phyloP scores from a whole-genome alignment of 2,797 vertebrate species.

The Simalia tracyae region DNA sequence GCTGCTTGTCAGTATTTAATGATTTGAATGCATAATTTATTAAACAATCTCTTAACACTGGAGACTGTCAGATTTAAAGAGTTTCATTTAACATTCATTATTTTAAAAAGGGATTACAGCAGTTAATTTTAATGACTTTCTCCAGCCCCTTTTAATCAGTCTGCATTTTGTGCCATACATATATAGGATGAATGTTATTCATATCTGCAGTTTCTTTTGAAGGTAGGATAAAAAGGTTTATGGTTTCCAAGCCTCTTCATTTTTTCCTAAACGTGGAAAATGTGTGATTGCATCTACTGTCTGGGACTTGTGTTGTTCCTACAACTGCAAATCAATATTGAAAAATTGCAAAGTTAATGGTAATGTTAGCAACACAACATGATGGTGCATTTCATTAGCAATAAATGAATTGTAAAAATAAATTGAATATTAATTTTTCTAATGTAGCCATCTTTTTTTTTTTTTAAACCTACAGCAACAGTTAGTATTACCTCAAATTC shows the following conservation, averaged over 20 bases:
- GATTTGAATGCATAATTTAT: conserved; percentile 56
- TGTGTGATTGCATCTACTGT: neutral
- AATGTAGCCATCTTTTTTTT: neutral
- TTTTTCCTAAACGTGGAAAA: neutral
- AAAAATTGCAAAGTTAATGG: neutral
- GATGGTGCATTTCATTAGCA: neutral
- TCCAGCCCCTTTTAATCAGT: conserved; percentile 11
- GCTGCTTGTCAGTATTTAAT: conserved; percentile 32
- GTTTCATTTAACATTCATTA: conserved; percentile 20
- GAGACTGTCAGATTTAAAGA: conserved; percentile 41
- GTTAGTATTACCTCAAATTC: neutral
- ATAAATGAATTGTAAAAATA: neutral
- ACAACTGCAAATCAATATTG: neutral
- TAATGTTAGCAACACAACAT: neutral
- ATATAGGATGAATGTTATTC: neutral
- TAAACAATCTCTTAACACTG: conserved; percentile 42
- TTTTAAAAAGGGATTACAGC: conserved; percentile 37
- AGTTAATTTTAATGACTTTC: conserved; percentile 40
- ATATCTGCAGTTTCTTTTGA: conserved; percentile 12
- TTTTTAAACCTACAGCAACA: neutral
- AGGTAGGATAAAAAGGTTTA: conserved; percentile 15
- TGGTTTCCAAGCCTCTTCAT: neutral
- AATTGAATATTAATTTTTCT: neutral
- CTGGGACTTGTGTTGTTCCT: neutral
- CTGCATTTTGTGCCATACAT: neutral